These are phyloP conservation scores for Leptinotarsa rubiginosa DNA, from an alignment of 2,888 invertebrate genomes.

Conservation along the genomic window DNA sequence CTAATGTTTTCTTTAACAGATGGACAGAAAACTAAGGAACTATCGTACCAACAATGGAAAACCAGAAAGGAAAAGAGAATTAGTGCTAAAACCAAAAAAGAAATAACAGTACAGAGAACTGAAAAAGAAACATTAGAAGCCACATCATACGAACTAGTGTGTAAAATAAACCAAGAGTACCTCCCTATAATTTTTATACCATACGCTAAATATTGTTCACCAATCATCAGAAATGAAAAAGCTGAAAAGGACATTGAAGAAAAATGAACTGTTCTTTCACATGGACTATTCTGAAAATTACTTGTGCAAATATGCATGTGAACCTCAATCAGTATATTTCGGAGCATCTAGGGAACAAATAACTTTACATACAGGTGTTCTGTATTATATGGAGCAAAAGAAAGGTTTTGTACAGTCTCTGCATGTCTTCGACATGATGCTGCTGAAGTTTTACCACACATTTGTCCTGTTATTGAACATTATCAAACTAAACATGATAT, in stretches of 20 bases:
- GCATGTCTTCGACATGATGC: background rate
- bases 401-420: background rate
- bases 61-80: conserved; percentile 26
- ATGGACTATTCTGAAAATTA: conserved; percentile 23
- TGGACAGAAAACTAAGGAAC: background rate
- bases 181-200: background rate
- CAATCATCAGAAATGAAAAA: background rate
- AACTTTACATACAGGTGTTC: conserved; percentile 13
- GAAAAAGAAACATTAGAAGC: no score
- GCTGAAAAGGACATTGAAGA: background rate
- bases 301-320: conserved; percentile 14
- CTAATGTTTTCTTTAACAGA: background rate
- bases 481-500: background rate
- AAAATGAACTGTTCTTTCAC: background rate
- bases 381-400: background rate
- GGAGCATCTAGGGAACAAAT: conserved; percentile 21
- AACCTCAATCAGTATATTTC: conserved; percentile 23
- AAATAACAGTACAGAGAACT: conserved; percentile 24
- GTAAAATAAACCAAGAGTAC: background rate
- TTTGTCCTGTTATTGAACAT: conserved; percentile 1
- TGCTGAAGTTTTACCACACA: background rate
- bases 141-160: no score
- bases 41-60: conserved; percentile 16
- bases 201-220: background rate
- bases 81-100: conserved; percentile 25